A percentile compares a stretch with the other conserved stretches of the same genome.
phyloP scores from a whole-genome alignment of 2,797 vertebrate species.

The Syncerus caffer region DNA sequence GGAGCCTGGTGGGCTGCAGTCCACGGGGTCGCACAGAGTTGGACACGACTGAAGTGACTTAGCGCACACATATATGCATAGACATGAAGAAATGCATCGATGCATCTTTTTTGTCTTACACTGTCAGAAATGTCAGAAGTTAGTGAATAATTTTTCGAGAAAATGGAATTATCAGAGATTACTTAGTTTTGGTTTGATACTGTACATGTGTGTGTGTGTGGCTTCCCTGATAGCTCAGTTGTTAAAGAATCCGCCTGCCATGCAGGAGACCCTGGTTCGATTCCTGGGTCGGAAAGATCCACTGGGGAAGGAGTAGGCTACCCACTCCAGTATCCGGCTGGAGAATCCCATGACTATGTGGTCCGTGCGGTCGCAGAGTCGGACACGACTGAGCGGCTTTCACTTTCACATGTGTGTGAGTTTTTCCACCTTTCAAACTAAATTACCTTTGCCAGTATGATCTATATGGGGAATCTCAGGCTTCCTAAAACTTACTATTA shows the following conservation, averaged over 20 bases:
- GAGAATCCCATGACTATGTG: accelerated
- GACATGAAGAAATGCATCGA: neutral
- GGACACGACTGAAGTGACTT: neutral
- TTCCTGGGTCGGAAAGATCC: neutral
- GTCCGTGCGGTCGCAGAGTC: neutral
- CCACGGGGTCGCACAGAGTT: neutral
- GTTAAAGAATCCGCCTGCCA: neutral
- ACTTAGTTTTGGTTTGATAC: neutral
- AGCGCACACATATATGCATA: accelerated
- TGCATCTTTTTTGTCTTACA: neutral
- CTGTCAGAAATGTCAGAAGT: neutral
- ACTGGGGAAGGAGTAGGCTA: neutral
- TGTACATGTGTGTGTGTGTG: accelerated
- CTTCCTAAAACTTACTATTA: neutral
- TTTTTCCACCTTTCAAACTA: neutral
- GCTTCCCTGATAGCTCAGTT: neutral
- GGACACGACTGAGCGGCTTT: accelerated
- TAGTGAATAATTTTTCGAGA: neutral
- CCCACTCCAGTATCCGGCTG: neutral
- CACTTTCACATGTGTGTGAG: neutral
- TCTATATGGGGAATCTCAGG: neutral
- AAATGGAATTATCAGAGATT: neutral
- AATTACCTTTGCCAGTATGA: neutral
- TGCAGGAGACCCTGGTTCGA: neutral
- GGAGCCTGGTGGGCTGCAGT: neutral